These are phyloP conservation scores for Pogoniulus pusillus DNA, from an alignment of 2,797 vertebrate species.

Conservation along the genomic window DNA sequence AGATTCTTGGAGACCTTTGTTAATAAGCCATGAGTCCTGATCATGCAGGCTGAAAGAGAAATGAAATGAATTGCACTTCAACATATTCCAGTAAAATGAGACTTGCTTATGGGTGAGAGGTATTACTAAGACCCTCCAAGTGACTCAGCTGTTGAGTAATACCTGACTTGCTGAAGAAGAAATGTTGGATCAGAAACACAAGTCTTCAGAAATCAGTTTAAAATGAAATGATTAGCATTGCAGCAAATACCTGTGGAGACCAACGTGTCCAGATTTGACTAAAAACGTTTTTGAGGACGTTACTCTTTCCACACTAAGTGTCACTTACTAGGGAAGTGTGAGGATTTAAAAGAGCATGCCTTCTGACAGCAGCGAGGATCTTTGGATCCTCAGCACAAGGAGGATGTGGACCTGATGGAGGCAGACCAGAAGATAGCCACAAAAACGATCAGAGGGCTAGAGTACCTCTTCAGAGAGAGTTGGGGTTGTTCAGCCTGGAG, in stretches of 20 bases:
- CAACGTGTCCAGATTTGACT: conserved; percentile 41
- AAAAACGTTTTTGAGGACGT: conserved; percentile 33
- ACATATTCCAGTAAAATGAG: neutral
- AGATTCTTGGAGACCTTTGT: neutral
- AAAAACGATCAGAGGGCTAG: no score
- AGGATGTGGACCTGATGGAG: no score
- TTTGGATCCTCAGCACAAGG: neutral
- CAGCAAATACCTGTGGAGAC: conserved; percentile 39
- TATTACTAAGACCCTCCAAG: neutral
- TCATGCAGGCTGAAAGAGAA: neutral
- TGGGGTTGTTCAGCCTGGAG: no score
- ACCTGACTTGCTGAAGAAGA: neutral
- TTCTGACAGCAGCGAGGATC: conserved; percentile 5
- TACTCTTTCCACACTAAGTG: conserved; percentile 15
- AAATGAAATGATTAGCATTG: conserved; percentile 15
- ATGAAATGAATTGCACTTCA: conserved; percentile 54
- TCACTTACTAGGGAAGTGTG: neutral
- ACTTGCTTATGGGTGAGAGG: neutral
- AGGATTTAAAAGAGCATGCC: neutral
- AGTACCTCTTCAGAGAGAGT: no score
- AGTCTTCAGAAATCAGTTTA: conserved; percentile 23
- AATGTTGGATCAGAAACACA: neutral
- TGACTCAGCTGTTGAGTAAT: neutral
- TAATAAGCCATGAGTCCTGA: neutral
- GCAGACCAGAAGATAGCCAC: no score